Conservation (phyloP, 1,140 invertebrate species). For the Cheumatopsyche charites region DNA sequence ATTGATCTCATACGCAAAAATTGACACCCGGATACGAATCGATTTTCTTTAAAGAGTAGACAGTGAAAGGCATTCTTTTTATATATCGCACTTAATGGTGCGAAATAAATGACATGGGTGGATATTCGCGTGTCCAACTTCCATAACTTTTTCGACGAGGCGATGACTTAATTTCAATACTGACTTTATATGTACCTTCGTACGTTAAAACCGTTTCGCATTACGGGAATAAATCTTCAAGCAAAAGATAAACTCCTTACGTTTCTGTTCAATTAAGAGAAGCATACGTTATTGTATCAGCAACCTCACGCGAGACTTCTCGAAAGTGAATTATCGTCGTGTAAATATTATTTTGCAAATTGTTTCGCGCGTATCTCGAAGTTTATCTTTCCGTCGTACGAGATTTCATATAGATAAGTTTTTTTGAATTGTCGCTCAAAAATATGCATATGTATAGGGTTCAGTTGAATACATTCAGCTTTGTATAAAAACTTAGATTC, state of each 20-base stretch:
- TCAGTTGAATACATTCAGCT: background rate
- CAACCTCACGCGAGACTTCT: slow-evolving; percentile 3
- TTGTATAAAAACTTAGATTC: slow-evolving; percentile 17
- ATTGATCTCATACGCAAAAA: no score
- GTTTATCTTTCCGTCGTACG: no score
- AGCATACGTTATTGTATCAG: slow-evolving; percentile 9
- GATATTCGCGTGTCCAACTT: slow-evolving; percentile 32
- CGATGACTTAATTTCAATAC: slow-evolving; percentile 40
- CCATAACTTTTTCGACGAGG: slow-evolving; percentile 32
- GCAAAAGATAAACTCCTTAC: background rate
- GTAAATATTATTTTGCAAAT: no score
- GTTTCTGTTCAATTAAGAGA: slow-evolving; percentile 23
- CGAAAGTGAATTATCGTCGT: background rate
- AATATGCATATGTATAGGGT: background rate
- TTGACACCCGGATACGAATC: no score
- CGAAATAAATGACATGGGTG: slow-evolving; percentile 34
- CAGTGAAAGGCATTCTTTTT: no score
- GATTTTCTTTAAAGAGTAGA: no score
- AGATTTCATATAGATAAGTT: no score
- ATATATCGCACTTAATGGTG: slow-evolving; percentile 27
- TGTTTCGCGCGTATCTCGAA: no score
- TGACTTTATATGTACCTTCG: background rate
- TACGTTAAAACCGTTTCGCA: slow-evolving; percentile 14
- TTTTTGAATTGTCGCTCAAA: no score
- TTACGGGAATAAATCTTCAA: background rate